Conservation (phyloP, 2,113 vertebrate species). For the Paedocypris sp. region DNA sequence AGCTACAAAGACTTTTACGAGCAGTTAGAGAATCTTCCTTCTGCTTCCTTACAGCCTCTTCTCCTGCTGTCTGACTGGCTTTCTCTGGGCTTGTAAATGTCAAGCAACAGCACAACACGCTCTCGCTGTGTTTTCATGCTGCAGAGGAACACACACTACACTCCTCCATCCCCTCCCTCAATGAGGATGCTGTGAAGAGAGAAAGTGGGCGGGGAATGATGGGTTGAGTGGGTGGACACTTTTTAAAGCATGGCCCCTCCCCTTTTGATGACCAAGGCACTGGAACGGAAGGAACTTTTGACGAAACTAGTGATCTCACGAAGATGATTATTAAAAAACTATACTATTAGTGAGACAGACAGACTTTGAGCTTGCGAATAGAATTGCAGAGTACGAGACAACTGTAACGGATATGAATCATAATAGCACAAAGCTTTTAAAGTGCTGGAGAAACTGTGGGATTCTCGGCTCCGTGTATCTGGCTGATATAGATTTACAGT, state of each 20-base stretch:
- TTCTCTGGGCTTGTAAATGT: constrained; percentile 37
- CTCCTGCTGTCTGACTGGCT: background rate
- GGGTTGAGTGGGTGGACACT: constrained; percentile 7
- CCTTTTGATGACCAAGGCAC: background rate
- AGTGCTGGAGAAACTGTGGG: background rate
- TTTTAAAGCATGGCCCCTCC: constrained; percentile 24
- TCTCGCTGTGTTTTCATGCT: constrained; percentile 16
- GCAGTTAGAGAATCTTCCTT: constrained; percentile 6
- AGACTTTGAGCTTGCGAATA: background rate
- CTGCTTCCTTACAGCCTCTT: background rate
- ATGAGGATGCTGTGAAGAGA: background rate
- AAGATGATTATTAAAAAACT: too few relatives aligned
- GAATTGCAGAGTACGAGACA: background rate
- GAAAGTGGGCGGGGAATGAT: background rate
- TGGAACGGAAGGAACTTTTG: too few relatives aligned
- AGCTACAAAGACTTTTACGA: constrained; percentile 4
- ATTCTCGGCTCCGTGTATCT: background rate
- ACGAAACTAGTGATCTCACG: too few relatives aligned
- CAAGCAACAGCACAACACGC: constrained; percentile 11
- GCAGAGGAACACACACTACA: constrained; percentile 29
- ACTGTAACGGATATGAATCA: constrained; percentile 7
- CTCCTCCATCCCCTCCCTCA: constrained; percentile 23
- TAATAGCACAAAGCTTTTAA: background rate
- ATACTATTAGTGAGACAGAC: background rate
- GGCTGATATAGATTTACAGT: constrained; percentile 2